Conservation (phyloP, 1,140 invertebrate genomes). For the Megalopta genalis region DNA sequence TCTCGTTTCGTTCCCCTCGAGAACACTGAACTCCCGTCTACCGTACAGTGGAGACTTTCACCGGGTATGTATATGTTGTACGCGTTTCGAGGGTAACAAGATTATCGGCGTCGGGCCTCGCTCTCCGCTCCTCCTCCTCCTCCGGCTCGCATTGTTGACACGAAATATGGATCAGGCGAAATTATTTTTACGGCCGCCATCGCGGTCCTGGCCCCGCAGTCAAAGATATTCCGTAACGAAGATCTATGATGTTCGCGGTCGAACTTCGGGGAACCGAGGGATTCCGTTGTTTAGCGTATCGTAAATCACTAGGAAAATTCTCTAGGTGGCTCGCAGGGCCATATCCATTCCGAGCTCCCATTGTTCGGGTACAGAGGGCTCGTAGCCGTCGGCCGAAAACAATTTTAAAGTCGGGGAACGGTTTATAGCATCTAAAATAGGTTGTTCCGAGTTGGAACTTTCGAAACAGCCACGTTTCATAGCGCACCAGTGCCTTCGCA, state of each 20-base stretch:
- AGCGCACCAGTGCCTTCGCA: slow-evolving; percentile 47
- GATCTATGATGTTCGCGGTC: neutral
- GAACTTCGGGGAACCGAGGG: neutral
- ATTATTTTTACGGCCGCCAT: neutral
- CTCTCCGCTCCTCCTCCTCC: slow-evolving; percentile 7
- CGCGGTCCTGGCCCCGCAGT: neutral
- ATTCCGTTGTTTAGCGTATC: neutral
- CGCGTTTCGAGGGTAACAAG: slow-evolving; percentile 61
- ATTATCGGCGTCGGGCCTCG: slow-evolving; percentile 53
- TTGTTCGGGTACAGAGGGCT: slow-evolving; percentile 2
- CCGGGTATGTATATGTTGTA: slow-evolving; percentile 28
- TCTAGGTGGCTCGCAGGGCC: neutral
- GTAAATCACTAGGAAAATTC: slow-evolving; percentile 1
- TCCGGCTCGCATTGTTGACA: slow-evolving; percentile 18
- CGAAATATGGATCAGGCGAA: neutral
- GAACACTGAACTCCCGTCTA: slow-evolving; percentile 44
- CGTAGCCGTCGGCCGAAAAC: slow-evolving; percentile 18
- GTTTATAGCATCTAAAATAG: slow-evolving; percentile 61
- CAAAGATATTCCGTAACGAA: too few relatives aligned
- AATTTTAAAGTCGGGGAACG: slow-evolving; percentile 31
- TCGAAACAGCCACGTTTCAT: slow-evolving; percentile 66
- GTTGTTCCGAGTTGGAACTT: slow-evolving; percentile 57
- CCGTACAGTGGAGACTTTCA: slow-evolving; percentile 56
- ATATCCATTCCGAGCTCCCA: slow-evolving; percentile 1
- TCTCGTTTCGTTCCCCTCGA: slow-evolving; percentile 46